Percentiles rank a stretch among this genome's conserved stretches.
phyloP scores from a whole-genome alignment of 2,113 vertebrate species.

The Oreamnos americanus region DNA sequence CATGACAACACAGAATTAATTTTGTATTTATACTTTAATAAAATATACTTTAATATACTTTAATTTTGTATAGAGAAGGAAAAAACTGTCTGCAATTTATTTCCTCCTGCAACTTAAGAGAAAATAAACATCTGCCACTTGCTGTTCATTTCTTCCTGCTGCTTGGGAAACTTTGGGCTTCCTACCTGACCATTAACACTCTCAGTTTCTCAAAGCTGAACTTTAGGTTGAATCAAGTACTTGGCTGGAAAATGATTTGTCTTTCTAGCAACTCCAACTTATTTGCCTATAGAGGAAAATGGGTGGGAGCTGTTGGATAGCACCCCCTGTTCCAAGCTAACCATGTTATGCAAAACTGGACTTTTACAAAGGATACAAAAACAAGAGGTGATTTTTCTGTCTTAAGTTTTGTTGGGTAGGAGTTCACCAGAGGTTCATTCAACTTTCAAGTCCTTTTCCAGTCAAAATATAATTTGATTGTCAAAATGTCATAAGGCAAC shows the following conservation, averaged over 20 bases:
- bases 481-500: neutral
- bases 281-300: neutral
- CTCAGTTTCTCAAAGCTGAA: neutral
- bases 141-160: neutral
- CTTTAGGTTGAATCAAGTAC: neutral
- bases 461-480: neutral
- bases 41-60: neutral
- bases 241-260: neutral
- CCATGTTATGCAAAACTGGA: neutral
- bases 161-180: neutral
- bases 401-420: neutral
- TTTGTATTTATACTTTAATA: neutral
- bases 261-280: neutral
- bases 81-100: neutral
- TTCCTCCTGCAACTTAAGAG: neutral
- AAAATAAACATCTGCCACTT: neutral
- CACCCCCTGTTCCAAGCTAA: neutral
- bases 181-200: neutral
- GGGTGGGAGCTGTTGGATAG: neutral
- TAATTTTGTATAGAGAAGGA: neutral
- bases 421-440: neutral
- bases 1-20: neutral
- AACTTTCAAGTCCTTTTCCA: neutral
- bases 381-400: neutral
- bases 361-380: neutral